These are phyloP conservation scores for Geopemphigus sp. DNA, from an alignment of 1,140 invertebrate species.

Conservation along the genomic window DNA sequence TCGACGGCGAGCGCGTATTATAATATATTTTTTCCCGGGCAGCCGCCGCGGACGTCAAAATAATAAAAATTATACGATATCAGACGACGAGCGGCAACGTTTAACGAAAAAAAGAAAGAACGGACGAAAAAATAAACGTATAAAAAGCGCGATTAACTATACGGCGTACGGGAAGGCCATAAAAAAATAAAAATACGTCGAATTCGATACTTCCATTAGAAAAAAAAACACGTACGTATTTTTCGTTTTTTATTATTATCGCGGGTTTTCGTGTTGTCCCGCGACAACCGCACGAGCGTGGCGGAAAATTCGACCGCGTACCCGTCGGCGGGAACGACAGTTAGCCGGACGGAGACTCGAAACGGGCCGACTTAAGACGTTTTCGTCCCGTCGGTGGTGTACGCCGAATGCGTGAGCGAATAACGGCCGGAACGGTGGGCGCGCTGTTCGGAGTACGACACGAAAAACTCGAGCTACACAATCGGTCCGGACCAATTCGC, in stretches of 20 bases:
- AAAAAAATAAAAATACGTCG: slow-evolving; percentile 14
- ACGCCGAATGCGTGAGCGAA: too few relatives aligned
- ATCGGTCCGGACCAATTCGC: too few relatives aligned
- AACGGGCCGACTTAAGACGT: too few relatives aligned
- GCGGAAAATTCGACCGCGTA: too few relatives aligned
- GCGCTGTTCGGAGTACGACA: too few relatives aligned
- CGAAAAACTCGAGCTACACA: too few relatives aligned
- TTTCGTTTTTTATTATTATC: background rate
- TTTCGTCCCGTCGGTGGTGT: too few relatives aligned
- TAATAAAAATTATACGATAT: slow-evolving; percentile 48
- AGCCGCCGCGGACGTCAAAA: slow-evolving; percentile 30
- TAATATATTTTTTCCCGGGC: background rate
- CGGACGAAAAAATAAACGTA: background rate
- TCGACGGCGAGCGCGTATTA: background rate
- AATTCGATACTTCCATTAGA: slow-evolving; percentile 39
- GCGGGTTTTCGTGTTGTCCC: background rate
- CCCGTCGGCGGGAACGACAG: too few relatives aligned
- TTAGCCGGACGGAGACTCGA: too few relatives aligned
- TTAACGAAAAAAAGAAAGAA: slow-evolving; percentile 12
- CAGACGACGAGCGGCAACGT: slow-evolving; percentile 34
- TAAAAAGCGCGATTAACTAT: slow-evolving; percentile 21
- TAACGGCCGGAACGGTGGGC: too few relatives aligned
- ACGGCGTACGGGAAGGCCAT: background rate
- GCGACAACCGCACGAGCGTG: background rate
- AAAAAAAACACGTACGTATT: background rate